Percentiles rank a stretch among this genome's conserved stretches.
phyloP scores from a whole-genome alignment of 2,888 invertebrate genomes.

The Melieria picta region DNA sequence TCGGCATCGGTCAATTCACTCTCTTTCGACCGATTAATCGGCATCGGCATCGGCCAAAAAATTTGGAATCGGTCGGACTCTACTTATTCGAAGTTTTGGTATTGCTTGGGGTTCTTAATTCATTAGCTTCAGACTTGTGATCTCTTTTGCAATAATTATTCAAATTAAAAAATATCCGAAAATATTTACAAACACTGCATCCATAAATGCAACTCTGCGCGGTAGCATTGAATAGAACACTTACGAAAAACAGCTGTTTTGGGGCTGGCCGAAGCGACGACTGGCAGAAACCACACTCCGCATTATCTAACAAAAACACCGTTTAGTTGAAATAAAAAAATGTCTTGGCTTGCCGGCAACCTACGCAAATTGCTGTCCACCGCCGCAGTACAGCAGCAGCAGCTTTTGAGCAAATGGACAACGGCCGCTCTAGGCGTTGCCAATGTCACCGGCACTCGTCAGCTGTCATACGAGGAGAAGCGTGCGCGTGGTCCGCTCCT shows the following conservation, averaged over 20 bases:
- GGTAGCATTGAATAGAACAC: neutral
- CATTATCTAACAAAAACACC: conserved; percentile 19
- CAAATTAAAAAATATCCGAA: neutral
- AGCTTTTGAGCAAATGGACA: conserved; percentile 11
- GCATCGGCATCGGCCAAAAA: too few species aligned
- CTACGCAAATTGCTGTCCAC: conserved; percentile 27
- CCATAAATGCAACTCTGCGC: neutral
- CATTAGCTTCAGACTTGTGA: neutral
- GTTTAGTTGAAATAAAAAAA: conserved; percentile 13
- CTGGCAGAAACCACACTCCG: neutral
- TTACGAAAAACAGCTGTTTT: conserved; percentile 24
- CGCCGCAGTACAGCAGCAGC: conserved; percentile 7
- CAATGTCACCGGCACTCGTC: conserved; percentile 62
- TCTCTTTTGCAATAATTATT: neutral
- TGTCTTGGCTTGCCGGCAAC: conserved; percentile 41
- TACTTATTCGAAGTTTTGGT: too few species aligned
- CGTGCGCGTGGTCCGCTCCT: conserved; percentile 69
- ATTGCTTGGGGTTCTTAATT: neutral
- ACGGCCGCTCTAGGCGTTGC: conserved; percentile 10
- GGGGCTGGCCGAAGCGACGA: neutral
- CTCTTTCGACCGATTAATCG: too few species aligned
- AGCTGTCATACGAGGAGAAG: conserved; percentile 68
- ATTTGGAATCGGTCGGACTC: too few species aligned
- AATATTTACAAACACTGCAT: neutral
- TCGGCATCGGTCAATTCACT: too few species aligned